A percentile compares a stretch with the other conserved stretches of the same genome.
Evolutionary conservation across 2,113 vertebrate species (phyloP).

Genomic region (Erinaceus europaeus): DNA sequence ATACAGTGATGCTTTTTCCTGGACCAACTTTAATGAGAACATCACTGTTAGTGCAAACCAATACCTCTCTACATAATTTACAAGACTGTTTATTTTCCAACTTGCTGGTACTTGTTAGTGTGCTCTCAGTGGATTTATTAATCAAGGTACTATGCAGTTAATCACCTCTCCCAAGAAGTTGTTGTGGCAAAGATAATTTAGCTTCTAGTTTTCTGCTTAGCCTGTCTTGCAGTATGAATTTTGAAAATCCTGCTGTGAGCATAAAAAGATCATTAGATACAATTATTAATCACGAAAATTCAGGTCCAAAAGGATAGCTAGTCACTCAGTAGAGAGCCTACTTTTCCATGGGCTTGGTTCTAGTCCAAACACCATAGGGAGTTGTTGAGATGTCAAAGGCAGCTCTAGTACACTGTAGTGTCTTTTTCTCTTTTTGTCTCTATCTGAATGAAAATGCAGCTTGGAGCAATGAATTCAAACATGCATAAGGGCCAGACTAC

Average conservation of each 20-base stretch:
- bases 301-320: too few relatives aligned
- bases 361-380: too few relatives aligned
- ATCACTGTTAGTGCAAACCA: slow-evolving; percentile 51
- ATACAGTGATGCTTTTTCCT: slow-evolving; percentile 41
- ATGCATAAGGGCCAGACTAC: too few relatives aligned
- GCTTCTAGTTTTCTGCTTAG: slow-evolving; percentile 28
- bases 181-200: slow-evolving; percentile 45
- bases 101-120: slow-evolving; percentile 24
- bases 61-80: slow-evolving; percentile 68
- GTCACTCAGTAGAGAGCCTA: too few relatives aligned
- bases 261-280: neutral
- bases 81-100: slow-evolving; percentile 49
- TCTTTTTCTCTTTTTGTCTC: too few relatives aligned
- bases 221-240: slow-evolving; percentile 8
- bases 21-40: slow-evolving; percentile 52
- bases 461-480: too few relatives aligned
- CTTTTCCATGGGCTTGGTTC: too few relatives aligned
- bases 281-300: slow-evolving; percentile 5
- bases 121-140: slow-evolving; percentile 44
- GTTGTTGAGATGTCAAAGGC: too few relatives aligned
- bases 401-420: too few relatives aligned
- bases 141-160: slow-evolving; percentile 9
- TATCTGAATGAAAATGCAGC: too few relatives aligned
- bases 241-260: neutral
- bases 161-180: slow-evolving; percentile 28